Conservation (phyloP, 2,113 vertebrate genomes). For the Excalfactoria chinensis region DNA sequence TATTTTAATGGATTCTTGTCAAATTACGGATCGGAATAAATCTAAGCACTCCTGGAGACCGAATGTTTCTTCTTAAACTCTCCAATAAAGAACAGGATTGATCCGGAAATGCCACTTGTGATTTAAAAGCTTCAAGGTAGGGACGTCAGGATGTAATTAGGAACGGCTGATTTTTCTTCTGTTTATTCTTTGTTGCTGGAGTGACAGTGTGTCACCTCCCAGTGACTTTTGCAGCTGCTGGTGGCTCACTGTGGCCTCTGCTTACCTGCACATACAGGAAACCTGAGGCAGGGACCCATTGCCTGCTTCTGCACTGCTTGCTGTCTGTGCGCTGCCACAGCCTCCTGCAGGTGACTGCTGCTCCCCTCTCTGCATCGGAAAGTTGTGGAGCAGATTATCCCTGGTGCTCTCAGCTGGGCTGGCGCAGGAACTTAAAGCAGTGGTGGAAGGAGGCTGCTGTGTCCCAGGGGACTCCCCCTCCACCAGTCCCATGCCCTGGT, state of each 20-base stretch:
- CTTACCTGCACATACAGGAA: no score
- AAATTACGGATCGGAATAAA: slow-evolving; percentile 45
- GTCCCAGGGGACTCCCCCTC: background rate
- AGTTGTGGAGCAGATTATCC: background rate
- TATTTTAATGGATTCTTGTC: slow-evolving; percentile 52
- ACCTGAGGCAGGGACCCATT: background rate
- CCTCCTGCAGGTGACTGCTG: background rate
- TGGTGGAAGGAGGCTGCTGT: no score
- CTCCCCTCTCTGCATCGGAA: background rate
- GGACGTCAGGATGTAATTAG: background rate
- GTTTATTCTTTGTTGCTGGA: background rate
- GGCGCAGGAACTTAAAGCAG: background rate
- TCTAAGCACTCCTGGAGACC: background rate
- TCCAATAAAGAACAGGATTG: slow-evolving; percentile 53
- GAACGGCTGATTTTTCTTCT: background rate
- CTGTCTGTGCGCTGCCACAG: background rate
- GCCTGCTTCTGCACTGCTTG: background rate
- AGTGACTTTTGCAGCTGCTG: background rate
- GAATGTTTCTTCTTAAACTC: slow-evolving; percentile 51
- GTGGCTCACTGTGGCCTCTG: no score
- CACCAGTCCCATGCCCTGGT: background rate
- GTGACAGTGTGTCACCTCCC: background rate
- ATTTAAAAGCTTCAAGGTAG: slow-evolving; percentile 37
- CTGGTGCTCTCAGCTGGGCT: background rate
- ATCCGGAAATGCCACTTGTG: slow-evolving; percentile 48